Percentiles rank a stretch among this genome's conserved stretches.
Conservation (phyloP, 2,113 vertebrate genomes). For the Heterotilapia buettikoferi region DNA sequence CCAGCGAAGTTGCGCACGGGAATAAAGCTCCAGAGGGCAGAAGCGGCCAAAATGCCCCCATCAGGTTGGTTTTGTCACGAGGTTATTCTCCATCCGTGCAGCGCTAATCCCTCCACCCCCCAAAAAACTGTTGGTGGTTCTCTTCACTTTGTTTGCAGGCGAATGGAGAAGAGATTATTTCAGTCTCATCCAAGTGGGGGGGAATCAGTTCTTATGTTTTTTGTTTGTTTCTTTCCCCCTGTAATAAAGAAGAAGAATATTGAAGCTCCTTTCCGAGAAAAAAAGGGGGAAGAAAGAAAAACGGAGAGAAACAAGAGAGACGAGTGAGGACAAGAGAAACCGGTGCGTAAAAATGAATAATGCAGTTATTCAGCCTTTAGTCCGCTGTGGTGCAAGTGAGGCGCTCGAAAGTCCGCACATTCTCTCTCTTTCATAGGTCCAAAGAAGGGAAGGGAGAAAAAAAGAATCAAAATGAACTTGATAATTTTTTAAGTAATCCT, state of each 20-base stretch:
- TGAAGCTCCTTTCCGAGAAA: not conserved
- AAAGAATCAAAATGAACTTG: not conserved
- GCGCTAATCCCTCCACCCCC: not conserved
- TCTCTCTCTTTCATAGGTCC: not conserved
- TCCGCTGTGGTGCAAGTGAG: conserved; percentile 32
- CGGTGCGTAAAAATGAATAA: conserved; percentile 55
- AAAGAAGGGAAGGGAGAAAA: not conserved
- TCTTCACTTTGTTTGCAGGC: not conserved
- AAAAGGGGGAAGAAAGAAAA: not conserved
- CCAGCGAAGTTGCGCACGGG: conserved; percentile 44
- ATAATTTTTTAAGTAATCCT: not conserved
- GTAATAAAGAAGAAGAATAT: not conserved
- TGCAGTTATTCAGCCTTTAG: conserved; percentile 48
- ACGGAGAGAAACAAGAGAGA: not conserved
- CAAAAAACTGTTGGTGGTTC: not conserved
- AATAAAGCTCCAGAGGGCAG: not conserved
- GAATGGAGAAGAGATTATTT: not conserved
- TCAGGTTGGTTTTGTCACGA: not conserved
- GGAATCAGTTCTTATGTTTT: not conserved
- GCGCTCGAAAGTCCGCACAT: conserved; percentile 34
- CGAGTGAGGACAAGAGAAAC: not conserved
- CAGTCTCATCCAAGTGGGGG: not conserved
- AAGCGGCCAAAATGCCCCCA: conserved; percentile 11
- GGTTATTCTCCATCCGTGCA: not conserved
- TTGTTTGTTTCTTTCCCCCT: not conserved